These are phyloP conservation scores for Dendrocopos noguchii DNA, from an alignment of 2,113 vertebrate genomes.

Conservation along the genomic window DNA sequence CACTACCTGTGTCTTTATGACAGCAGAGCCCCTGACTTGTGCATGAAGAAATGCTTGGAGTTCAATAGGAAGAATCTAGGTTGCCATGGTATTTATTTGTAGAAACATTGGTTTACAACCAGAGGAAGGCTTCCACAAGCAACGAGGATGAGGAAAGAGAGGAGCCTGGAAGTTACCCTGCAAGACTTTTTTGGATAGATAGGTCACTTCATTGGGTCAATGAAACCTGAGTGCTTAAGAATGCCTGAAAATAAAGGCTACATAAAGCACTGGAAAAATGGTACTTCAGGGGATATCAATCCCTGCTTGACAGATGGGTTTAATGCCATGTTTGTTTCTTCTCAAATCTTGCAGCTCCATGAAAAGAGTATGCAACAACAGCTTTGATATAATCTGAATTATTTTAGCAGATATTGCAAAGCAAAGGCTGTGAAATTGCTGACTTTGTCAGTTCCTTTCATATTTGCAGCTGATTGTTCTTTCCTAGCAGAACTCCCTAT, in stretches of 20 bases:
- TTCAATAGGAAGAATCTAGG: not conserved
- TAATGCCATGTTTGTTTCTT: not conserved
- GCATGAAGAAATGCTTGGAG: not conserved
- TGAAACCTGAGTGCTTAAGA: not conserved
- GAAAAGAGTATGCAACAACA: rapidly evolving
- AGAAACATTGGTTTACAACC: not conserved
- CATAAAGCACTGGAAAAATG: not conserved
- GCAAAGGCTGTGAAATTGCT: conserved; percentile 40
- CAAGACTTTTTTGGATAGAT: not conserved
- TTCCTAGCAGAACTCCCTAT: not conserved
- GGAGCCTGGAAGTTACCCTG: not conserved
- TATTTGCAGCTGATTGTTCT: conserved; percentile 35
- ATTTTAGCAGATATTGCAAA: not conserved
- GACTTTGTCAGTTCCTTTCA: conserved; percentile 32
- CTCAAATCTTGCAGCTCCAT: not conserved
- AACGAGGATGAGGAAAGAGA: not conserved
- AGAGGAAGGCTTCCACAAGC: not conserved
- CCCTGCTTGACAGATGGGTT: not conserved
- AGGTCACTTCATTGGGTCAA: not conserved
- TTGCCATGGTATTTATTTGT: not conserved
- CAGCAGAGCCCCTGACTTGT: not conserved
- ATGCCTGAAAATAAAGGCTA: not conserved
- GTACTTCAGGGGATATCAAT: rapidly evolving
- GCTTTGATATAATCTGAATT: not conserved
- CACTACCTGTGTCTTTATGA: not conserved